Conservation (phyloP, 2,113 vertebrate genomes). For the Anoplopoma fimbria region DNA sequence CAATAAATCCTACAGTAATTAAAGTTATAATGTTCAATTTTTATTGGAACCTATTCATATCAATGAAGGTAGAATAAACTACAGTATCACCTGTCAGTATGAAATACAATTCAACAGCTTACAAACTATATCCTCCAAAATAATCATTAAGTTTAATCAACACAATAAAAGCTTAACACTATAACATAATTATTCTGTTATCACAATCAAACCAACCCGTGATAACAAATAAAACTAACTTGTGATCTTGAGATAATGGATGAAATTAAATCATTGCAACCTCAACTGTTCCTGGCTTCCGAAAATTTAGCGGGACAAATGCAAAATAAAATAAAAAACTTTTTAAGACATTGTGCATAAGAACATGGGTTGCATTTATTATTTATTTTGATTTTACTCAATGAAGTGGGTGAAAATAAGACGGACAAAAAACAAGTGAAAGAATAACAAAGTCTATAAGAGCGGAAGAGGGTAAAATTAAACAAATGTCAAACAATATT, state of each 20-base stretch:
- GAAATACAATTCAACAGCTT: not conserved
- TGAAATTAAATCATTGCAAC: not conserved
- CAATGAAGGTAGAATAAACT: not conserved
- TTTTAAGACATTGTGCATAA: not conserved
- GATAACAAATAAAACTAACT: not conserved
- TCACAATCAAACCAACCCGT: not conserved
- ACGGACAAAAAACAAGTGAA: constrained; percentile 5
- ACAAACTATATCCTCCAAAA: not conserved
- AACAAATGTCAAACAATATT: constrained; percentile 17
- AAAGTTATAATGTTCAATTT: not conserved
- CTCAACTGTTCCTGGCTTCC: not conserved
- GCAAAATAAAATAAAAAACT: not conserved
- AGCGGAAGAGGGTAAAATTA: constrained; percentile 1
- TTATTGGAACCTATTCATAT: not conserved
- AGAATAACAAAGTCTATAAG: not conserved
- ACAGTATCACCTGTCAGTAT: not conserved
- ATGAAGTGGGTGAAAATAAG: constrained; percentile 9
- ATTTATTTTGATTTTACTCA: too few relatives aligned
- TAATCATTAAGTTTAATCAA: not conserved
- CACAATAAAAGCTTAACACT: not conserved
- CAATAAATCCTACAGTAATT: not conserved
- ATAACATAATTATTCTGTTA: not conserved
- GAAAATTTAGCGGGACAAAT: not conserved
- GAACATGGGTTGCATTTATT: not conserved
- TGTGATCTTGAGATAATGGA: not conserved